Conservation (phyloP, 1,140 invertebrate genomes). For the Drosophila littoralis region DNA sequence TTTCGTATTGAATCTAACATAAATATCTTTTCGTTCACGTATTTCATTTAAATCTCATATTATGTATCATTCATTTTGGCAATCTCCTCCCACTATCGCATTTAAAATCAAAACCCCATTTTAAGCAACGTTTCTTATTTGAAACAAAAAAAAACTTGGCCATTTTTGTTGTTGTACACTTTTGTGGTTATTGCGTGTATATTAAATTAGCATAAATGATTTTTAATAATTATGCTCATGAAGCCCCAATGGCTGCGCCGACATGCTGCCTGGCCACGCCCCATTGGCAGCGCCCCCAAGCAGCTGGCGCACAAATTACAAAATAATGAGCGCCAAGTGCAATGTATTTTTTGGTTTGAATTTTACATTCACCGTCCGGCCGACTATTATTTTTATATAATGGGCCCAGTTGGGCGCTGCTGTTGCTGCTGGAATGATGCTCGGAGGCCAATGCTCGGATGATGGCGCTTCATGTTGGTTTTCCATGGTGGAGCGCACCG, state of each 20-base stretch:
- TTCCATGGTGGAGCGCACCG: conserved; percentile 48
- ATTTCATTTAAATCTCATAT: too few relatives aligned
- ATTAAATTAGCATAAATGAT: conserved; percentile 83
- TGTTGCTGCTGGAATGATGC: conserved; percentile 3
- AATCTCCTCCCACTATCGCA: too few relatives aligned
- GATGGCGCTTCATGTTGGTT: conserved; percentile 40
- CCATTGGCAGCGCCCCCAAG: conserved; percentile 7
- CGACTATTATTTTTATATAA: conserved; percentile 82
- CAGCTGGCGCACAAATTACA: conserved; percentile 79
- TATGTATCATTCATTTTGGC: too few relatives aligned
- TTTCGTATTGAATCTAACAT: too few relatives aligned
- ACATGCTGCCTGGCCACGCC: conserved; percentile 14
- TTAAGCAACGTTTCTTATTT: too few relatives aligned
- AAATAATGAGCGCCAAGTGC: conserved; percentile 80
- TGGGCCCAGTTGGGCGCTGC: conserved; percentile 22
- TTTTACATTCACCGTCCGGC: conserved; percentile 64
- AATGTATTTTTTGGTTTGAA: conserved; percentile 69
- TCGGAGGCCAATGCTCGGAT: not conserved
- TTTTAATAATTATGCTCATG: conserved; percentile 80
- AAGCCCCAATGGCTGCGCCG: conserved; percentile 38
- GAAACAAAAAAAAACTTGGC: too few relatives aligned
- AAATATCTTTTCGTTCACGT: too few relatives aligned
- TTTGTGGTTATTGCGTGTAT: conserved; percentile 80
- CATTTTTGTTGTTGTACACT: too few relatives aligned
- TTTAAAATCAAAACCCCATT: too few relatives aligned